phyloP scores from a whole-genome alignment of 92 coral and sea anemone species.

The Porites rus region DNA sequence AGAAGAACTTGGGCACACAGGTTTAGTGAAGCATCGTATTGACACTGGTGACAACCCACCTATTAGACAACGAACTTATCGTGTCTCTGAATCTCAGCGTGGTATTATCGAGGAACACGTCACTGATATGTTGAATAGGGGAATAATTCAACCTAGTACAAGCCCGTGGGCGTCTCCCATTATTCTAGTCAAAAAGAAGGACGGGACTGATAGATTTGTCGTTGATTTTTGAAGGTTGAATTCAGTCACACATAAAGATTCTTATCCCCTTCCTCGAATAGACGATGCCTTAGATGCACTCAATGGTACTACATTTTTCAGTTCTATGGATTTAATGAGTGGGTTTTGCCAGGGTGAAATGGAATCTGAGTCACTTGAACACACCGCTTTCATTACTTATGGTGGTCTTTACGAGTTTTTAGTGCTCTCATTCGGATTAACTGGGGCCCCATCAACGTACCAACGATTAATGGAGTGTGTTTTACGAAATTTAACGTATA shows the following conservation, averaged over 20 bases:
- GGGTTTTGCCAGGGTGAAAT: constrained; percentile 18
- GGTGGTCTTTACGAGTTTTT: constrained; percentile 45
- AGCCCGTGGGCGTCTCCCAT: constrained; percentile 73
- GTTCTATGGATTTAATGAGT: constrained; percentile 31
- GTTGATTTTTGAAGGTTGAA: constrained; percentile 64
- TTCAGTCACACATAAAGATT: constrained; percentile 34
- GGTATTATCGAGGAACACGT: constrained; percentile 48
- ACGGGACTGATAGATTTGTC: constrained; percentile 53
- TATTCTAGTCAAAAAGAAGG: constrained; percentile 71
- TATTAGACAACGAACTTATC: constrained; percentile 67
- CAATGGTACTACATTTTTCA: constrained; percentile 32
- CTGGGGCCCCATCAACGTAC: constrained; percentile 23
- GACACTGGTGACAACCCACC: constrained; percentile 53
- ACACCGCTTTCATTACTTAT: constrained; percentile 45
- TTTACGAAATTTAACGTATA: constrained; percentile 33
- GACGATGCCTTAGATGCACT: constrained; percentile 50
- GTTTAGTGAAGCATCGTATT: constrained; percentile 56
- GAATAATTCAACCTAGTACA: constrained; percentile 69
- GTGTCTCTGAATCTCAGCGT: constrained; percentile 63
- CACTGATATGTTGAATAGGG: constrained; percentile 50
- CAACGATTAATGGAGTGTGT: constrained; percentile 53
- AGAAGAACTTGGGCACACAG: constrained; percentile 69
- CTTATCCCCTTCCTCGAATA: constrained; percentile 54
- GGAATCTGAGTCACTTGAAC: constrained; percentile 28
- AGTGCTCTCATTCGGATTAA: constrained; percentile 42